Evolutionary conservation across 2,113 vertebrate genomes (phyloP).

Genomic region (Dasyornis broadbenti): DNA sequence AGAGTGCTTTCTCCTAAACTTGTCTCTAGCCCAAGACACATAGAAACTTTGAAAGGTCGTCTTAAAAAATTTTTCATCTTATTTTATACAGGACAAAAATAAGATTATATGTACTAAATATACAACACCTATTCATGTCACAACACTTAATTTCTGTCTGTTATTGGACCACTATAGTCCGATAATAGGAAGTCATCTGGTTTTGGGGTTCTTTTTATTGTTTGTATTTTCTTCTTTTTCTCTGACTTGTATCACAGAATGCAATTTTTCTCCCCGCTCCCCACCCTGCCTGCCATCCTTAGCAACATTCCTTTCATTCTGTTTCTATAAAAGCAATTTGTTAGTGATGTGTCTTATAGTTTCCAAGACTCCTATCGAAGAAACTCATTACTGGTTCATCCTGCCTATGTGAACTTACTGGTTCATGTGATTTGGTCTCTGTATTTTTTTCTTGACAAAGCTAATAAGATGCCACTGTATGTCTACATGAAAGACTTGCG

Average conservation of each 20-base stretch:
- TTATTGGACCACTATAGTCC: neutral
- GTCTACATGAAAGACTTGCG: neutral
- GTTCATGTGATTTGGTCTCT: neutral
- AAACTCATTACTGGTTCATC: neutral
- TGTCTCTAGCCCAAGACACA: too few relatives aligned
- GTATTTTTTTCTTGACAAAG: neutral
- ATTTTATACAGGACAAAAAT: neutral
- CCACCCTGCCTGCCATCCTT: accelerated
- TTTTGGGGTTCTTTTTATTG: neutral
- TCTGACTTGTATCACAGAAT: neutral
- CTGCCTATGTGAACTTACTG: neutral
- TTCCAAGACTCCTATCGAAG: neutral
- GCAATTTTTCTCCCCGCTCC: neutral
- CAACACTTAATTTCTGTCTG: neutral
- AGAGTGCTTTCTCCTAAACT: too few relatives aligned
- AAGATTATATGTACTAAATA: neutral
- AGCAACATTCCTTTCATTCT: neutral
- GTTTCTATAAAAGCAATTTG: neutral
- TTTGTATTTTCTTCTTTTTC: neutral
- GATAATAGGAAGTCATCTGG: neutral
- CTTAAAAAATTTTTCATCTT: neutral
- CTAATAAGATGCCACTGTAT: neutral
- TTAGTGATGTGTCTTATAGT: neutral
- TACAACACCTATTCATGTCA: neutral
- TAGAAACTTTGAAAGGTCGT: neutral